These are phyloP conservation scores for Troilus luridus DNA, from an alignment of 2,888 invertebrate species.

Conservation along the genomic window DNA sequence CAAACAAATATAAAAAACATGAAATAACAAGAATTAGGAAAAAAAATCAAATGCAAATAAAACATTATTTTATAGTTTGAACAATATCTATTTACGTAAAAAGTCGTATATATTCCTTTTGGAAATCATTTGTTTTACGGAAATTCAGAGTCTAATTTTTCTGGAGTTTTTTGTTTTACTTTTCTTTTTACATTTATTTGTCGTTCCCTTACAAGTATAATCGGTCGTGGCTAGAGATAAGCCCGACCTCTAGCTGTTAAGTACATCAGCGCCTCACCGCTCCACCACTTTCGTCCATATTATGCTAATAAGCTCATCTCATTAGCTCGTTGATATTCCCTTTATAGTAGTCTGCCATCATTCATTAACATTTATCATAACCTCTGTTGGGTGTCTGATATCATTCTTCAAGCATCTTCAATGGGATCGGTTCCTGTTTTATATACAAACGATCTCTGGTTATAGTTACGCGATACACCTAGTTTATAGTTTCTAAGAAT, in stretches of 20 bases:
- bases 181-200: not conserved
- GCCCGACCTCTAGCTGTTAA: not conserved
- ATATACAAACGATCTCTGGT: not conserved
- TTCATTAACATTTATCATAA: constrained; percentile 3
- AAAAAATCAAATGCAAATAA: too few species aligned
- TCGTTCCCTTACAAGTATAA: not conserved
- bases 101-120: too few species aligned
- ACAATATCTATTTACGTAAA: too few species aligned
- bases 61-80: too few species aligned
- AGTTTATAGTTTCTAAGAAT: not conserved
- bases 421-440: not conserved
- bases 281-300: not conserved
- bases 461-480: not conserved
- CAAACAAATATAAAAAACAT: too few species aligned
- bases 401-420: not conserved
- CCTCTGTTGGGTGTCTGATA: not conserved
- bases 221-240: not conserved
- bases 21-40: too few species aligned
- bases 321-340: not conserved
- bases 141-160: not conserved
- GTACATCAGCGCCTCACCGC: not conserved
- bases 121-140: too few species aligned
- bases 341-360: constrained; percentile 1
- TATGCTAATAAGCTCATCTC: not conserved
- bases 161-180: not conserved